Percentiles rank a stretch among this genome's conserved stretches.
phyloP scores from a whole-genome alignment of 2,113 vertebrate genomes.

The Lophotis ruficrista region DNA sequence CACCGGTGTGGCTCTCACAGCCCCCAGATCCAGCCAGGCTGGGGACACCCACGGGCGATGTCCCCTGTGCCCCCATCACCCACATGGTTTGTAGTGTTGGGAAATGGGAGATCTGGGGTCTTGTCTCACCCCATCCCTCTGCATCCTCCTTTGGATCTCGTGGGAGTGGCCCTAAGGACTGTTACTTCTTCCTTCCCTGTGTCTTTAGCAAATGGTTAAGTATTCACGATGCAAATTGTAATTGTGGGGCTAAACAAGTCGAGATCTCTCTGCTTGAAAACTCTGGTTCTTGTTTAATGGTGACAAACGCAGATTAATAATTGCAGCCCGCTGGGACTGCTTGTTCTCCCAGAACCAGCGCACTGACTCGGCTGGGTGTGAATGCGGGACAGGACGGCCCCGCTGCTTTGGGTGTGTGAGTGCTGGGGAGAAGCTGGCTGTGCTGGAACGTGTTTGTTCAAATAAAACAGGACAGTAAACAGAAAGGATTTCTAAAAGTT shows the following conservation, averaged over 20 bases:
- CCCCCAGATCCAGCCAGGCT: neutral
- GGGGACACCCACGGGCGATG: neutral
- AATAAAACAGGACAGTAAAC: rapidly evolving
- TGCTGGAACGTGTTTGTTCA: neutral
- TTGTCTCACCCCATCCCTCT: neutral
- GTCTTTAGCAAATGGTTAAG: neutral
- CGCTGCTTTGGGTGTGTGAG: neutral
- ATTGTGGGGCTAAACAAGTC: neutral
- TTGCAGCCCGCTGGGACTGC: neutral
- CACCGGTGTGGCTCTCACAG: neutral
- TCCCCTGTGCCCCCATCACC: neutral
- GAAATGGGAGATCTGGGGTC: neutral
- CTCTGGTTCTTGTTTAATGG: neutral
- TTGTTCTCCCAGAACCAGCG: neutral
- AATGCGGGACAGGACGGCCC: rapidly evolving
- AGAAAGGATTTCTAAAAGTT: neutral
- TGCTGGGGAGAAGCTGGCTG: neutral
- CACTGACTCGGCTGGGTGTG: neutral
- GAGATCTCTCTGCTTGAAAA: neutral
- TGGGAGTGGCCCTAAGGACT: rapidly evolving
- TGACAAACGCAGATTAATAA: neutral
- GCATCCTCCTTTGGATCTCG: neutral
- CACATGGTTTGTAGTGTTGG: neutral
- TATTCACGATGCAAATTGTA: neutral
- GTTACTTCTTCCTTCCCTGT: neutral